These are phyloP conservation scores for Ectemnius lituratus DNA, from an alignment of 2,888 invertebrate genomes.

Conservation along the genomic window DNA sequence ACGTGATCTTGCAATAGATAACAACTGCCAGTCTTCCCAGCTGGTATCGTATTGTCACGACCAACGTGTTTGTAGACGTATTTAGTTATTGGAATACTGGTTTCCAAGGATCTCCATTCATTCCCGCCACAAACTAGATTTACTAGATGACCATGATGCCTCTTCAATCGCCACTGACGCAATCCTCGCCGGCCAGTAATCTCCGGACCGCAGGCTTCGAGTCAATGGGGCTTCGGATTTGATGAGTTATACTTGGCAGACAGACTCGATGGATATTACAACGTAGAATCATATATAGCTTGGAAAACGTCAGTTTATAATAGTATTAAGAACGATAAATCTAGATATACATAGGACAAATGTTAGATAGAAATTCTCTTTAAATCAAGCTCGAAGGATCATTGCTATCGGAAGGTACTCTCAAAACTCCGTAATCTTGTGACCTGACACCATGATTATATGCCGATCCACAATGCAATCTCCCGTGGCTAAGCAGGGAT, in stretches of 20 bases:
- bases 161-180: too few relatives aligned
- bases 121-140: background rate
- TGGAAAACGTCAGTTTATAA: too few relatives aligned
- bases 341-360: too few relatives aligned
- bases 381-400: background rate
- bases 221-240: too few relatives aligned
- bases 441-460: constrained; percentile 14
- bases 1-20: constrained; percentile 17
- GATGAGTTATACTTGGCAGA: too few relatives aligned
- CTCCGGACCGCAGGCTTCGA: too few relatives aligned
- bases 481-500: background rate
- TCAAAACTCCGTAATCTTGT: constrained; percentile 3
- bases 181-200: too few relatives aligned
- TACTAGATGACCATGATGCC: background rate
- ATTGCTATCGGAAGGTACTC: constrained; percentile 6
- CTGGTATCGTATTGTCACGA: background rate
- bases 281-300: too few relatives aligned
- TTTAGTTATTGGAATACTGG: background rate
- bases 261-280: too few relatives aligned
- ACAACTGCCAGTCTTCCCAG: background rate
- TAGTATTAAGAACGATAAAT: too few relatives aligned
- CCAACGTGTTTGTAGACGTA: background rate
- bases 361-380: background rate
- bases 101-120: background rate
- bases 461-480: constrained; percentile 6